Evolutionary conservation across 2,113 vertebrate genomes (phyloP), one percentile per base, ranked within the genome.

Genomic region (Mirza zaza): DNA sequence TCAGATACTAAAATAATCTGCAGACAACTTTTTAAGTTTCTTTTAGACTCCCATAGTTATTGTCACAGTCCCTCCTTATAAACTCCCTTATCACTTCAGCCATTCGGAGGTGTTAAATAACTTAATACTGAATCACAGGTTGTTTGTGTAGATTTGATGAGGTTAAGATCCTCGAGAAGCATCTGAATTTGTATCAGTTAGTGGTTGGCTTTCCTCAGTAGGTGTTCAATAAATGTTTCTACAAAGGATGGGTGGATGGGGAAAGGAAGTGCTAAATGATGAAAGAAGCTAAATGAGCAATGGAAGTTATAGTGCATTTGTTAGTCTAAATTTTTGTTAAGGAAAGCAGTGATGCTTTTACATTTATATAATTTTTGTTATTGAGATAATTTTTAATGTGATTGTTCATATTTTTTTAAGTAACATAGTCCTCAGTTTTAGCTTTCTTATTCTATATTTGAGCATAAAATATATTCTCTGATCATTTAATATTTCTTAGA

Each of bases 401-500:
- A 76, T 76, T 52, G 3, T 91, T 90, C 77, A 4, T 90, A 18
- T 52, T 50, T 34, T 57, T 89, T 70, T 93, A 96, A 97, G 59
- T n/a, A 82, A 55, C 25, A 32, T 81, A 77, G n/a, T 55, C 68
- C 50, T 68, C 92, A 94, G 5, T 59, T 90, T 90, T 27, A 92
- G 11, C 27, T 80, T 91, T 86, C 25, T 92, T 95, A 39, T 25
- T 55, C 73, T 79, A 6, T 94, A 67, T 61, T 90, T 90, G n/a
- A 91, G 39, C 50, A 57, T 10, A 86, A 85, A n/a, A 79, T 84
- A 17, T 59, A 61, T 39, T 94, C 75, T 84, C 1, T 89, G 1
- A 39, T 86, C 57, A 81, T 42, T 92, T 87, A 87, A 3, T 52
- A 61, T 95, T 95, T 93, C 89, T 89, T 81, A 82, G 36, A 83